Evolutionary conservation across 2,113 vertebrate species (phyloP), one percentile per base, ranked within the genome.

Genomic region (Tupaia tana): DNA sequence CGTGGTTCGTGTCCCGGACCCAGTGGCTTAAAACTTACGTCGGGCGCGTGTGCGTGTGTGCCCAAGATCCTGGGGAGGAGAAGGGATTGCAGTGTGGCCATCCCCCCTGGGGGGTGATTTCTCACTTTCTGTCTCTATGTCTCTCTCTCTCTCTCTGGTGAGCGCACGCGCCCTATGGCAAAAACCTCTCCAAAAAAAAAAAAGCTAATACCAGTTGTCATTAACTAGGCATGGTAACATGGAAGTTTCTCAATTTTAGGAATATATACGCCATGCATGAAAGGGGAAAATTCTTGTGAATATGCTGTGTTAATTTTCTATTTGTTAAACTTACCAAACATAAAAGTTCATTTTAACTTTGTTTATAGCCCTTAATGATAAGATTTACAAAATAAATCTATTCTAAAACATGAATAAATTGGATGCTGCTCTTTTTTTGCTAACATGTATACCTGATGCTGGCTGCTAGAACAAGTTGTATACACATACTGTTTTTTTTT

Each of bases 191-290:
- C n/a, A n/a, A n/a, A n/a, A n/a, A n/a, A n/a, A n/a, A n/a, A 27
- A 74, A 80, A 66, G 89, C 66, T 73, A 73, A 52, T 64, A 64
- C 14, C 29, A 70, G 24, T 80, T 93, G 71, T 87, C 34, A 31
- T 63, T 78, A 29, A 82, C 69, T 92, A 66, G 63, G 43, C 14
- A 27, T 92, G 54, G 56, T 89, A 29, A 84, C 56, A 71, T 61
- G 19, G 16, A 22, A 56, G 20, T 94, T 93, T 86, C 63, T 85
- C 90, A 93, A 64, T 93, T 86, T 58, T 82, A 52, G 93, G 52
- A 16, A 75, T 56, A 27, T 18, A 14, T 73, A 27, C 3, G 18
- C 16, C 29, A 9, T 29, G 3, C 27, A 29, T 58, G 79, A 75
- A 80, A 24, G 6, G 61, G n/a, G 1, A 19, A 77, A 27, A 34